Conservation (phyloP, 92 coral and sea anemone genomes). For the Siderastrea siderea region DNA sequence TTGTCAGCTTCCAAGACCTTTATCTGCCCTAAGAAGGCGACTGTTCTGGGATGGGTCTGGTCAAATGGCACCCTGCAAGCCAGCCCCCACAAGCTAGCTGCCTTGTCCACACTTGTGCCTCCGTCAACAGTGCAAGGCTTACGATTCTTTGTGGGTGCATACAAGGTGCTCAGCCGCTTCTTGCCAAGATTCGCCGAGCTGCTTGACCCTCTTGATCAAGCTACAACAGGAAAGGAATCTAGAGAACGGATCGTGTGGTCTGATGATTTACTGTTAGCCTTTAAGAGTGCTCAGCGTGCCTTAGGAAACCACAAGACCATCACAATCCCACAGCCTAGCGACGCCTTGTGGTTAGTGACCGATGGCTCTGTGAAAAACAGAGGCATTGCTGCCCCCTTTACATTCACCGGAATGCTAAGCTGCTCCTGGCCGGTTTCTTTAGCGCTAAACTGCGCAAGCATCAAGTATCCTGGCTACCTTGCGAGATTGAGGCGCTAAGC, state of each 20-base stretch:
- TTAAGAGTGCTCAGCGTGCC: constrained; percentile 11
- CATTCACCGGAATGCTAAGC: constrained; percentile 4
- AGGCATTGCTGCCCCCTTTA: constrained; percentile 60
- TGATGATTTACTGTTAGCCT: not conserved
- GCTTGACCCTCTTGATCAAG: too few relatives aligned
- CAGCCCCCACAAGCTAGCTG: constrained; percentile 34
- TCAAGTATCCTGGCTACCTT: constrained; percentile 42
- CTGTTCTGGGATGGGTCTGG: constrained; percentile 56
- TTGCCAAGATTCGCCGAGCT: too few relatives aligned
- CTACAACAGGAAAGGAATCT: not conserved
- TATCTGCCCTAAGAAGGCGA: constrained; percentile 54
- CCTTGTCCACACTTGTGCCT: constrained; percentile 48
- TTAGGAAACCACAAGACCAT: constrained; percentile 38
- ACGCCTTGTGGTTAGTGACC: constrained; percentile 31
- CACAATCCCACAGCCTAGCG: constrained; percentile 28
- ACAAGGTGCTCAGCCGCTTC: too few relatives aligned
- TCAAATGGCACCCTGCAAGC: constrained; percentile 46
- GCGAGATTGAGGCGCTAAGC: constrained; percentile 42
- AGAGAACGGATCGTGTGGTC: not conserved
- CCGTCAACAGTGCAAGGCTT: constrained; percentile 51
- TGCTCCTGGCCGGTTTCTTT: constrained; percentile 38
- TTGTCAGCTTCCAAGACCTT: constrained; percentile 46
- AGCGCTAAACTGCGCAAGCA: constrained; percentile 30
- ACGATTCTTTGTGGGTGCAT: constrained; percentile 37
- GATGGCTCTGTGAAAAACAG: constrained; percentile 57